Evolutionary conservation across 2,113 vertebrate species (phyloP), one percentile per base, ranked within the genome.

Genomic region (Ginglymostoma cirratum): DNA sequence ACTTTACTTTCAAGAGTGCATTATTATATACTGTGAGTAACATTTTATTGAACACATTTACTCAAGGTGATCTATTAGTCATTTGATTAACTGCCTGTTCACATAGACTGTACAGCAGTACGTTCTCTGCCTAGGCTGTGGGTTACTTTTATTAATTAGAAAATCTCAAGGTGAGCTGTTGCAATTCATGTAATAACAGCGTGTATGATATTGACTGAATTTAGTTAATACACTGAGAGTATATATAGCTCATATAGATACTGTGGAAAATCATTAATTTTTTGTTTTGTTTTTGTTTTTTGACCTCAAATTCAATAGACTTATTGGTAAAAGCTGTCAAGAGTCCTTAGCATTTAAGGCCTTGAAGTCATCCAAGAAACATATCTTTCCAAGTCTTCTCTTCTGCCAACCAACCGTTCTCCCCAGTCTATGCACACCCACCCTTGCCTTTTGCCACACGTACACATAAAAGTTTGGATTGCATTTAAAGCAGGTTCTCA

Each of bases 41-140:
- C 94, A 95, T 95, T 95, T 95, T 95, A 95, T 95, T 95, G 94
- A 95, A 95, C 94, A 95, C 94, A 76, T 95, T 95, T 95, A 95
- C 94, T 95, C 94, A 95, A 76, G 94, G 94, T 95, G 94, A 95
- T 95, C 94, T 95, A 95, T 52, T 95, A 95, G 94, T 76, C 94
- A 76, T 95, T 95, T 95, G 94, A 95, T 95, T 95, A 95, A 95
- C 67, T 95, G 94, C 94, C 94, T 72, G 52, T 76, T 72, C 94
- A 48, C 94, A 52, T 72, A 72, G 94, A 95, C 94, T 95, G 42
- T 95, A 34, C 94, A 95, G 94, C 66, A 72, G 69, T 95, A 72
- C 38, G 72, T 72, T 95, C 69, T 95, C 42, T 52, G 27, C 69
- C 27, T 67, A 72, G 42, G 94, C 94, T 72, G 27, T 72, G 66